A percentile compares a stretch with the other conserved stretches of the same genome.
Conservation (phyloP, 2,113 vertebrate genomes). For the Acanthochromis polyacanthus region DNA sequence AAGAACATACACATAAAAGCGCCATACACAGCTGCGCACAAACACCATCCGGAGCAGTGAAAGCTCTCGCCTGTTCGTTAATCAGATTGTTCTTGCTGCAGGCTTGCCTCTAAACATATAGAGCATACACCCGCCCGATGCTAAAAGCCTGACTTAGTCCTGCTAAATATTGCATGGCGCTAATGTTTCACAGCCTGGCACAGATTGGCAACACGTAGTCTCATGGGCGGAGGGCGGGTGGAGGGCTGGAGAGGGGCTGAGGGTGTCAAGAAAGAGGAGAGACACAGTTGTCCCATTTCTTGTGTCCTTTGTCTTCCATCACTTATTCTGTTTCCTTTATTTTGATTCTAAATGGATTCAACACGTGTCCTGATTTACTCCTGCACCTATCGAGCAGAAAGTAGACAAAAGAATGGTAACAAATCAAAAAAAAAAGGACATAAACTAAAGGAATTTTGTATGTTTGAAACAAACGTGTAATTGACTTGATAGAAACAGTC, state of each 20-base stretch:
- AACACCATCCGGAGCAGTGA: conserved; percentile 39
- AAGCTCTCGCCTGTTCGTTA: conserved; percentile 60
- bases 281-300: not conserved
- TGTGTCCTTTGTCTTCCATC: not conserved
- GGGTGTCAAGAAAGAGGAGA: conserved; percentile 10
- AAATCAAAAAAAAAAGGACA: too few relatives aligned
- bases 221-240: conserved; percentile 57
- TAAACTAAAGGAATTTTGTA: too few relatives aligned
- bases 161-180: conserved; percentile 82
- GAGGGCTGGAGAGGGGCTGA: not conserved
- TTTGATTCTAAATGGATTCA: not conserved
- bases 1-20: conserved; percentile 9
- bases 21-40: conserved; percentile 10
- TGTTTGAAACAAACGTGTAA: too few relatives aligned
- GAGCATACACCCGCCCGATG: conserved; percentile 50
- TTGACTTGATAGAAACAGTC: too few relatives aligned
- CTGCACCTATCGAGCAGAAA: too few relatives aligned
- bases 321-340: not conserved
- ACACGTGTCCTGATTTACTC: not conserved
- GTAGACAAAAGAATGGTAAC: too few relatives aligned
- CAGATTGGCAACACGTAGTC: conserved; percentile 75
- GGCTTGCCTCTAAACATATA: conserved; percentile 78
- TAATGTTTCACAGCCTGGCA: conserved; percentile 79
- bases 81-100: conserved; percentile 79
- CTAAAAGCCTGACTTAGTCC: conserved; percentile 85